Percentiles rank a stretch among this genome's conserved stretches.
phyloP scores from a whole-genome alignment of 2,888 invertebrate species.

The Heteromurus nitidus region DNA sequence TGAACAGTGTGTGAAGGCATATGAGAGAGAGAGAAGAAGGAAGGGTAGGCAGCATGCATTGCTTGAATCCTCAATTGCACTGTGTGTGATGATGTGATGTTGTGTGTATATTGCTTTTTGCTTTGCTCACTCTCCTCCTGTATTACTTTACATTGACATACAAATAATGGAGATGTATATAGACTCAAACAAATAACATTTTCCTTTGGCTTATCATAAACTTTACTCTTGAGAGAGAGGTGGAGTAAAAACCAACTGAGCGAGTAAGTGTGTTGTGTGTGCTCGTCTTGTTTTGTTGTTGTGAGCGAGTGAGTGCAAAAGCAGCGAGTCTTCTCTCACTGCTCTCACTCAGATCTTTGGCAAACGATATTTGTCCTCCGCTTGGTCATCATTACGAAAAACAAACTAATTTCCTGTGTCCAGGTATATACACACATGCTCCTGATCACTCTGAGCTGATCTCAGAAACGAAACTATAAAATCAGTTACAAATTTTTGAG shows the following conservation, averaged over 20 bases:
- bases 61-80: slow-evolving; percentile 7
- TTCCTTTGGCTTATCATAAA: slow-evolving; percentile 62
- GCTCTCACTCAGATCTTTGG: slow-evolving; percentile 43
- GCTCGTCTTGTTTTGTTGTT: slow-evolving; percentile 43
- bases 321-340: slow-evolving; percentile 42
- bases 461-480: no score
- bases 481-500: no score
- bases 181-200: slow-evolving; percentile 62
- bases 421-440: no score
- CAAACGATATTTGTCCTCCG: slow-evolving; percentile 55
- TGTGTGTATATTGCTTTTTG: background rate
- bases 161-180: slow-evolving; percentile 57
- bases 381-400: slow-evolving; percentile 32
- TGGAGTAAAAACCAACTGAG: slow-evolving; percentile 52
- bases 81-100: background rate
- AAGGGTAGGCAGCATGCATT: background rate
- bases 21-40: no score
- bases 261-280: slow-evolving; percentile 50
- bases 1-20: background rate
- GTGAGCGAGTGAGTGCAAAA: slow-evolving; percentile 22
- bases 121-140: background rate
- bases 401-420: no score
- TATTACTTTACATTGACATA: slow-evolving; percentile 30
- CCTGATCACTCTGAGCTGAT: no score
- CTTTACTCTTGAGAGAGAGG: slow-evolving; percentile 58